phyloP scores from a whole-genome alignment of 2,113 vertebrate genomes.

The Prunella himalayana region DNA sequence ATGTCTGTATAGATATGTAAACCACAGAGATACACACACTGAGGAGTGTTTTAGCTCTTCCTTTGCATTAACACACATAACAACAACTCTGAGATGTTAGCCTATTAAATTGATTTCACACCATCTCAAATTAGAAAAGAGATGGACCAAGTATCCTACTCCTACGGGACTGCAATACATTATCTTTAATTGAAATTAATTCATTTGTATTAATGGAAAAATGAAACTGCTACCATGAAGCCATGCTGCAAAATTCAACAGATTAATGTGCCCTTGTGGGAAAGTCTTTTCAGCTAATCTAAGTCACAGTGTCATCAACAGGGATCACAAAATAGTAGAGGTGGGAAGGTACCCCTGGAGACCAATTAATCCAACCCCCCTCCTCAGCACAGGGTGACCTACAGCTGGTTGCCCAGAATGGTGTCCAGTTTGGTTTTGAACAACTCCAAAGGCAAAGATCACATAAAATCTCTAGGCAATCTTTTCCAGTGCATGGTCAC shows the following conservation, averaged over 20 bases:
- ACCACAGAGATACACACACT: not conserved
- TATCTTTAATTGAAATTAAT: constrained; percentile 12
- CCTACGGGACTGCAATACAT: not conserved
- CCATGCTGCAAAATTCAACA: not conserved
- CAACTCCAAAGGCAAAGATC: not conserved
- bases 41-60: not conserved
- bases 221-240: not conserved
- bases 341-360: not conserved
- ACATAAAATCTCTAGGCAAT: not conserved
- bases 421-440: not conserved
- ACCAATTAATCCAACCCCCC: not conserved
- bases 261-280: not conserved
- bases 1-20: not conserved
- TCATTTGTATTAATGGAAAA: not conserved
- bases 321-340: not conserved
- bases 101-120: not conserved
- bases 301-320: not conserved
- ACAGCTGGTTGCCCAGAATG: not conserved
- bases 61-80: not conserved
- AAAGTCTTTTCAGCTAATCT: not conserved
- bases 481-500: not conserved
- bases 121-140: not conserved
- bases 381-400: not conserved
- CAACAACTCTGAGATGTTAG: not conserved
- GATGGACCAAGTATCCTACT: not conserved